These are phyloP conservation scores for Ianthella basta DNA, from an alignment of 37 sponge, comb jelly and placozoan species.

Conservation along the genomic window DNA sequence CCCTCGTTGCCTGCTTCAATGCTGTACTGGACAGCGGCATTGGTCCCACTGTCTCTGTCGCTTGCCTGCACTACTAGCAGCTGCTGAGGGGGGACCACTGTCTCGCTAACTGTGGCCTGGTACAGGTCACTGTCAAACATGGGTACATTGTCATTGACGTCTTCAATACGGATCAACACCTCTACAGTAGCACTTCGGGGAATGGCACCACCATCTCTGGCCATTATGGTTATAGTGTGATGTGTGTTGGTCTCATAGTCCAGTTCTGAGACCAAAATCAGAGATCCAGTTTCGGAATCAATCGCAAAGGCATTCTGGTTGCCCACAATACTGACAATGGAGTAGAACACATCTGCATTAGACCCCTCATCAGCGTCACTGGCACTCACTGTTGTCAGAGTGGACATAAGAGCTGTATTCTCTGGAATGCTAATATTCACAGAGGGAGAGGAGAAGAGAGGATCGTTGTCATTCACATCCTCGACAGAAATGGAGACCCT, in stretches of 20 bases:
- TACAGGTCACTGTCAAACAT: not conserved
- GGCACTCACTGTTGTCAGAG: slow-evolving; percentile 43
- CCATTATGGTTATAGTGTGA: slow-evolving; percentile 43
- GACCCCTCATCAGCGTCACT: slow-evolving; percentile 63
- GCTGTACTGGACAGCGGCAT: slow-evolving; percentile 37
- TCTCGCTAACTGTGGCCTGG: slow-evolving; percentile 3
- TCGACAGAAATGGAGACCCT: slow-evolving; percentile 29
- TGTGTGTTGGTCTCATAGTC: slow-evolving; percentile 46
- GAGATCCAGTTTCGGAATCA: slow-evolving; percentile 19
- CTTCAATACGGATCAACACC: slow-evolving; percentile 33
- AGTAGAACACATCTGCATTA: slow-evolving; percentile 64
- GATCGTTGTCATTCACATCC: slow-evolving; percentile 38
- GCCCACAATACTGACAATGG: slow-evolving; percentile 1
- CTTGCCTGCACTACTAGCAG: slow-evolving; percentile 36
- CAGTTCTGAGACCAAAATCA: not conserved
- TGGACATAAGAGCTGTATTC: slow-evolving; percentile 38
- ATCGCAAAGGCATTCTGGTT: slow-evolving; percentile 25
- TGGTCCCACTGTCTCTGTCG: slow-evolving; percentile 57
- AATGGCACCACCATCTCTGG: slow-evolving; percentile 44
- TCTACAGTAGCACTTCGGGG: not conserved
- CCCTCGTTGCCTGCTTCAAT: slow-evolving; percentile 18
- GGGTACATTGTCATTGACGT: slow-evolving; percentile 46
- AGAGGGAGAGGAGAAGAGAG: slow-evolving; percentile 8
- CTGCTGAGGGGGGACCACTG: not conserved
- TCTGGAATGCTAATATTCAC: slow-evolving; percentile 36